Evolutionary conservation across 2,888 invertebrate species (phyloP), one percentile per base, ranked within the genome.

Genomic region (Allolobophora icterica): DNA sequence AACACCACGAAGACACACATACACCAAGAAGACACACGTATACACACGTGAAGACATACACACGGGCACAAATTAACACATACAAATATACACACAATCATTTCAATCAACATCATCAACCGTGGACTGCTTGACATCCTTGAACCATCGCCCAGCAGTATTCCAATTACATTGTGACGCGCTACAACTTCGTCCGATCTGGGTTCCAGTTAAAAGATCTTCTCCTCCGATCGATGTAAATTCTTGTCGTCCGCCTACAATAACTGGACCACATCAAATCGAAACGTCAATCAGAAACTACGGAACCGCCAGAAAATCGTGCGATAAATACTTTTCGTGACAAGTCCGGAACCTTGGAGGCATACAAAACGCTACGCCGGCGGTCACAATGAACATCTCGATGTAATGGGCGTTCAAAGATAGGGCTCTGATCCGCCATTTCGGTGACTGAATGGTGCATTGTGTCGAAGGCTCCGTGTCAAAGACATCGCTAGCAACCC

Each of bases 321-420:
- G 71, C n/a, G 71, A 71, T n/a, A 71, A 71, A 71, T n/a, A n/a
- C 71, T 71, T 71, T 24, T n/a, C 71, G 71, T 71, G 71, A 71
- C 71, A 71, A 71, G n/a, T n/a, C 8, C 71, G 71, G 71, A 71
- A 71, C 71, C 4, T 71, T 71, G 30, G 71, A 5, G n/a, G 11
- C 71, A n/a, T n/a, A n/a, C n/a, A 13, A n/a, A 11, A 71, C 11
- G n/a, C 11, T 6, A n/a, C 71, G n/a, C 11, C 71, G n/a, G 71
- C 71, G 71, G 11, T 6, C 71, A 71, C 71, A 71, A 71, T 71
- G 71, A 71, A 30, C 71, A n/a, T 71, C 71, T 71, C 71, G 71
- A 71, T 71, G 71, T 71, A n/a, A 71, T 71, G 71, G 71, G 8
- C 30, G 30, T 71, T 71, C 71, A 71, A n/a, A 71, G 71, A n/a